Conservation (phyloP, 2,888 invertebrate species). For the Diarsia mendica region DNA sequence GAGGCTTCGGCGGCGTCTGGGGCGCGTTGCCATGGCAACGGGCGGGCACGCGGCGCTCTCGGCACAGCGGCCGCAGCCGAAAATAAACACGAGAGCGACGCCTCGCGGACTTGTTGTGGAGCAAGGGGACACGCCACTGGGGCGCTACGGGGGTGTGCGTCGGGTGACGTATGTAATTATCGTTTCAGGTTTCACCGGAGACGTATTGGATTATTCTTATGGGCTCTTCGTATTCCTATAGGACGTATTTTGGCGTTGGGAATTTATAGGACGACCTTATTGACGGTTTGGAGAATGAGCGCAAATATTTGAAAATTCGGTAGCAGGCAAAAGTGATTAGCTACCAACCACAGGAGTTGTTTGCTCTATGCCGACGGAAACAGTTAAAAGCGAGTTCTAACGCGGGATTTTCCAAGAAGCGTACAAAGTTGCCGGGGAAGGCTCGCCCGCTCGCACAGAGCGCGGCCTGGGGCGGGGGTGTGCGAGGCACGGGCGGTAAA, state of each 20-base stretch:
- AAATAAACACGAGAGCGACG: conserved; percentile 85
- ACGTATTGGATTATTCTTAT: conserved; percentile 58
- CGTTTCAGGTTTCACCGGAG: conserved; percentile 64
- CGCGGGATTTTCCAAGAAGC: conserved; percentile 65
- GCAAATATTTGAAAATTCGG: neutral
- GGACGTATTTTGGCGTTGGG: conserved; percentile 11
- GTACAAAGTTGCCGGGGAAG: conserved; percentile 64
- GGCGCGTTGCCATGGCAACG: conserved; percentile 85
- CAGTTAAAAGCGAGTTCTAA: conserved; percentile 47
- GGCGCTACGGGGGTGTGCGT: conserved; percentile 59
- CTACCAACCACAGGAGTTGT: conserved; percentile 31
- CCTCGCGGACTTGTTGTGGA: conserved; percentile 72
- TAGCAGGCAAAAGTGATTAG: conserved; percentile 8
- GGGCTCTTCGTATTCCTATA: conserved; percentile 32
- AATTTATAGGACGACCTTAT: neutral
- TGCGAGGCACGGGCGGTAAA: conserved; percentile 75
- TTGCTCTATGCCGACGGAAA: conserved; percentile 37
- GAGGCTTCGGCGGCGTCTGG: conserved; percentile 81
- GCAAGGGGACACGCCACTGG: conserved; percentile 67
- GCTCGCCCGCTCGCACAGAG: conserved; percentile 62
- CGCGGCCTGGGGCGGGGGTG: conserved; percentile 66
- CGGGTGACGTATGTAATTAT: conserved; percentile 66
- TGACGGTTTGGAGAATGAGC: neutral
- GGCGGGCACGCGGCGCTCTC: conserved; percentile 80
- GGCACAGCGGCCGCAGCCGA: conserved; percentile 81